A percentile compares a stretch with the other conserved stretches of the same genome.
Conservation (phyloP, 2,113 vertebrate species). For the Scomber japonicus region DNA sequence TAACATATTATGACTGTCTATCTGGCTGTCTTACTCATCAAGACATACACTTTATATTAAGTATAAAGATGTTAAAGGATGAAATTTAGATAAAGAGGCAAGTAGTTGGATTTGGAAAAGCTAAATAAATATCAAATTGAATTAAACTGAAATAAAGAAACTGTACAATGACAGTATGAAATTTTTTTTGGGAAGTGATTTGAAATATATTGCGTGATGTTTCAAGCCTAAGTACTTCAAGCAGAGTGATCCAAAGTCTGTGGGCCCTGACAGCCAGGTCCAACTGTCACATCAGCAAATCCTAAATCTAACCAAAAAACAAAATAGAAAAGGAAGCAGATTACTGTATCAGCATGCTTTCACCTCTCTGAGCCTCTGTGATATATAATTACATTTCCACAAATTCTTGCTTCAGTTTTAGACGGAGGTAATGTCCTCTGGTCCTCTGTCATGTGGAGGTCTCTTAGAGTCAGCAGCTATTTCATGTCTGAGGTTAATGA, state of each 20-base stretch:
- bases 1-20: too few relatives aligned
- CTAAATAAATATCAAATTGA: too few relatives aligned
- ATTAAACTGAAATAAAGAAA: not conserved
- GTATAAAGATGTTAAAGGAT: too few relatives aligned
- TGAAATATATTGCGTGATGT: slow-evolving; percentile 3
- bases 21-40: too few relatives aligned
- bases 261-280: slow-evolving; percentile 2
- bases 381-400: not conserved
- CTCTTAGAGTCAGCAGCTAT: not conserved
- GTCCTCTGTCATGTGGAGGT: not conserved
- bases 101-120: not conserved
- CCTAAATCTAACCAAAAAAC: slow-evolving; percentile 26
- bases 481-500: not conserved
- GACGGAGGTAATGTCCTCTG: not conserved
- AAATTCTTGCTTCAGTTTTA: not conserved
- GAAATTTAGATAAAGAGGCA: not conserved
- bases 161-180: not conserved
- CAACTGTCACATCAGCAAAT: slow-evolving; percentile 25
- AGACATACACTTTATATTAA: too few relatives aligned
- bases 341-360: not conserved
- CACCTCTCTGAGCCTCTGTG: not conserved
- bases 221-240: slow-evolving; percentile 1
- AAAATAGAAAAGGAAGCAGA: not conserved
- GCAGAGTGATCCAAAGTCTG: slow-evolving; percentile 6
- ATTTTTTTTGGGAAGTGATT: not conserved